Evolutionary conservation across 92 coral and sea anemone genomes (phyloP).

Genomic region (Zoanthus sociatus): DNA sequence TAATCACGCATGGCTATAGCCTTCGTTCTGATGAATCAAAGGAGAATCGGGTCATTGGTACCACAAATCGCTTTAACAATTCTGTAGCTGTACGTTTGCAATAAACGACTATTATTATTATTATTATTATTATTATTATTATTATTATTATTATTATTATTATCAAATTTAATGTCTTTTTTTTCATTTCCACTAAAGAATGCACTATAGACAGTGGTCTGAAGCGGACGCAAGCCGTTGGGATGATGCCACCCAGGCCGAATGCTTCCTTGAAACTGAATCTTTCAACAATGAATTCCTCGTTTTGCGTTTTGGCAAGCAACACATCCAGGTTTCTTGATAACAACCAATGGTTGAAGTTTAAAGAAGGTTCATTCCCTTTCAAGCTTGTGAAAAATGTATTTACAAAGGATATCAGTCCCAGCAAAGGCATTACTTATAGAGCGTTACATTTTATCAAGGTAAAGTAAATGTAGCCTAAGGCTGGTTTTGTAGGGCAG

Average conservation of each 20-base stretch:
- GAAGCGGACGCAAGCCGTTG: not conserved
- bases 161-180: too few species aligned
- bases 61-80: too few species aligned
- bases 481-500: not conserved
- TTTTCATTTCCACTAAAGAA: not conserved
- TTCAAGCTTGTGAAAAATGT: constrained; percentile 8
- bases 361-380: not conserved
- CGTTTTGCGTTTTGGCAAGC: not conserved
- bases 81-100: too few species aligned
- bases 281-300: not conserved
- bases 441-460: not conserved
- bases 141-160: too few species aligned
- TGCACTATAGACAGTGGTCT: constrained; percentile 18
- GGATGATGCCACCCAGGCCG: not conserved
- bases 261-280: not conserved
- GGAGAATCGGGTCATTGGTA: too few species aligned
- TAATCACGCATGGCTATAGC: too few species aligned
- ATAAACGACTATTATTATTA: too few species aligned
- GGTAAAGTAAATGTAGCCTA: not conserved
- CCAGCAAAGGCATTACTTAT: not conserved
- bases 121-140: too few species aligned
- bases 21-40: too few species aligned
- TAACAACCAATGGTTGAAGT: constrained; percentile 2
- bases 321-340: not conserved
- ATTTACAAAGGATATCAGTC: not conserved